A percentile compares a stretch with the other conserved stretches of the same genome.
These are phyloP conservation scores for Siniperca scherzeri DNA, from an alignment of 2,797 vertebrate species.

Conservation along the genomic window DNA sequence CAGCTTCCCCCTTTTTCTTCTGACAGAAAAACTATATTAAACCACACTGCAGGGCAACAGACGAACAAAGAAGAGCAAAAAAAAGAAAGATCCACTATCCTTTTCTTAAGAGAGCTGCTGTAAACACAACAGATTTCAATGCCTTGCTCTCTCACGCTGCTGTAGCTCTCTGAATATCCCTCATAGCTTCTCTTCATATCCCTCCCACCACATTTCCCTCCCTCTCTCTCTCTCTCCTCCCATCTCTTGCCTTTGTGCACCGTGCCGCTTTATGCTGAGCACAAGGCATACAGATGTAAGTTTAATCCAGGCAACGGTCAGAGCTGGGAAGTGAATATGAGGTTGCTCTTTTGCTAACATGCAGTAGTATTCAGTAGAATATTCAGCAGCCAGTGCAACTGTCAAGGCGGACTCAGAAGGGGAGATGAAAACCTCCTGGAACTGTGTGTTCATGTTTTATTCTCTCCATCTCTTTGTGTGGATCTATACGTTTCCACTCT, in stretches of 20 bases:
- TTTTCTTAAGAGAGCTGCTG: slow-evolving; percentile 59
- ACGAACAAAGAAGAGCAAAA: slow-evolving; percentile 49
- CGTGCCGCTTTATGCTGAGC: slow-evolving; percentile 71
- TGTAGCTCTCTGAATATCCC: slow-evolving; percentile 66
- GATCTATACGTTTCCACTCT: slow-evolving; percentile 68
- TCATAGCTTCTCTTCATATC: slow-evolving; percentile 71
- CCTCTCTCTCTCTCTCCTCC: slow-evolving; percentile 56
- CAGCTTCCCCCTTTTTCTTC: slow-evolving; percentile 36
- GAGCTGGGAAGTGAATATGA: slow-evolving; percentile 66
- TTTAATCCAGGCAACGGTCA: slow-evolving; percentile 80
- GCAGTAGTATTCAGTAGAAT: slow-evolving; percentile 50
- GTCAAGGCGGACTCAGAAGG: slow-evolving; percentile 59
- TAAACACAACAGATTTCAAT: slow-evolving; percentile 70
- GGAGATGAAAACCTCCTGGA: slow-evolving; percentile 72
- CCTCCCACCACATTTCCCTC: slow-evolving; percentile 76
- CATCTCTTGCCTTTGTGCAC: slow-evolving; percentile 67
- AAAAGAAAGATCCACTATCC: slow-evolving; percentile 37
- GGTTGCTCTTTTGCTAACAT: slow-evolving; percentile 66
- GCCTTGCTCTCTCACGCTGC: slow-evolving; percentile 63
- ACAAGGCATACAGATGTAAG: slow-evolving; percentile 81
- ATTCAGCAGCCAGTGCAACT: slow-evolving; percentile 57
- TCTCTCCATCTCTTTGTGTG: slow-evolving; percentile 68
- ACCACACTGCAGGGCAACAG: slow-evolving; percentile 61
- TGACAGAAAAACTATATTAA: slow-evolving; percentile 46
- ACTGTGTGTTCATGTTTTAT: slow-evolving; percentile 53